Evolutionary conservation across 1,140 invertebrate genomes (phyloP).

Genomic region (Lasaia peninsularis): DNA sequence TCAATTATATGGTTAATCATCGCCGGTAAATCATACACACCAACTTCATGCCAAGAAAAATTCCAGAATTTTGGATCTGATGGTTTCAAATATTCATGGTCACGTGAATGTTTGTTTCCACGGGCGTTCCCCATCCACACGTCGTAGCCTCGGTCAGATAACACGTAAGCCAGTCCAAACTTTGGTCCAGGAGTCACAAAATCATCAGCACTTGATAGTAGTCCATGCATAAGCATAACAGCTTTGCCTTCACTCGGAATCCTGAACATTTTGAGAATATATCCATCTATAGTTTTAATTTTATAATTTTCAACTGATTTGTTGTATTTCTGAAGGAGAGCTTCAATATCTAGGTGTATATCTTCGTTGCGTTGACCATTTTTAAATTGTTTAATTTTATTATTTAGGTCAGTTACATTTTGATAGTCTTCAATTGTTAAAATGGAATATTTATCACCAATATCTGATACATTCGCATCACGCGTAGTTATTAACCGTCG

Average conservation of each 20-base stretch:
- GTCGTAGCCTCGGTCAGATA: slow-evolving; percentile 81
- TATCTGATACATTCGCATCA: neutral
- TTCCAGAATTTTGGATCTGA: slow-evolving; percentile 60
- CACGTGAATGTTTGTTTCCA: slow-evolving; percentile 8
- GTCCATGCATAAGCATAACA: slow-evolving; percentile 78
- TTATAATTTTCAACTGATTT: slow-evolving; percentile 21
- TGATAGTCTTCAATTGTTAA: neutral
- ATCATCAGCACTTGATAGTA: slow-evolving; percentile 80
- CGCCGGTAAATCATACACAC: slow-evolving; percentile 68
- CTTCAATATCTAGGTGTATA: neutral
- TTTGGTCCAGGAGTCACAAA: slow-evolving; percentile 78
- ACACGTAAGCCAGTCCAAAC: slow-evolving; percentile 78
- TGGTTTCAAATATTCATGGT: neutral
- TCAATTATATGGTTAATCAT: slow-evolving; percentile 73
- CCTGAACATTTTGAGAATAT: slow-evolving; percentile 12
- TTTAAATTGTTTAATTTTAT: neutral
- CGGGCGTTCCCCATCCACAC: slow-evolving; percentile 82
- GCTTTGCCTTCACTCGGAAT: neutral
- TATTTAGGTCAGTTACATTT: neutral
- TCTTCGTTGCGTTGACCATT: neutral
- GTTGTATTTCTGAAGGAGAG: neutral
- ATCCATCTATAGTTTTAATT: slow-evolving; percentile 12
- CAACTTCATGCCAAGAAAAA: slow-evolving; percentile 81
- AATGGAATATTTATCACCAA: neutral
- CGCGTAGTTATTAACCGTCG: neutral